A percentile compares a stretch with the other conserved stretches of the same genome.
These are phyloP conservation scores for Neoaliturus tenellus DNA, from an alignment of 2,888 invertebrate genomes.

Conservation along the genomic window DNA sequence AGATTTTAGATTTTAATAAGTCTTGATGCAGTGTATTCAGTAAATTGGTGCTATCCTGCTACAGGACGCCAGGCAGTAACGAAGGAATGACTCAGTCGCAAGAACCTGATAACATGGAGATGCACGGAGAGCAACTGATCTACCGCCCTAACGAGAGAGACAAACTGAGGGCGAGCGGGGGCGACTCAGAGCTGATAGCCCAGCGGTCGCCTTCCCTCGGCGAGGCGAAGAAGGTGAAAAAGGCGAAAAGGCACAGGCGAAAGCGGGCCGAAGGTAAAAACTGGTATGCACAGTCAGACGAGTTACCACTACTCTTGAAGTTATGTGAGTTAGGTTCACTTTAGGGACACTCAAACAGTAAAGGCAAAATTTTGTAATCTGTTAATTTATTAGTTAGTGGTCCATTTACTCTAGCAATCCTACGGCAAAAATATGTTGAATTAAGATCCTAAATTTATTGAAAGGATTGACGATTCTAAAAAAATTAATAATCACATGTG, in stretches of 20 bases:
- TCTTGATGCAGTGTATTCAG: neutral
- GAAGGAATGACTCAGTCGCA: neutral
- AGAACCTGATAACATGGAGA: neutral
- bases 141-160: slow-evolving; percentile 11
- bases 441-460: too few relatives aligned
- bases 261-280: slow-evolving; percentile 17
- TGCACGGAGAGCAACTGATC: neutral
- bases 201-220: neutral
- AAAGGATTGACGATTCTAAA: too few relatives aligned
- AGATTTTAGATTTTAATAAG: neutral
- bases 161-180: neutral
- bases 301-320: too few relatives aligned
- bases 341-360: too few relatives aligned
- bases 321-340: too few relatives aligned
- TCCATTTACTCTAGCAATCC: too few relatives aligned
- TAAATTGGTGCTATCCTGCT: neutral
- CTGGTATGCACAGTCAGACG: neutral
- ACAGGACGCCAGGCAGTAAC: neutral
- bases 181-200: neutral
- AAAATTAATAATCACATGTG: too few relatives aligned
- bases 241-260: neutral
- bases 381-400: too few relatives aligned
- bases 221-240: too few relatives aligned
- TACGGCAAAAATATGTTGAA: too few relatives aligned
- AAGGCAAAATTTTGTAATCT: too few relatives aligned